Conservation (phyloP, 2,797 vertebrate genomes). For the Sitta carolinensis region DNA sequence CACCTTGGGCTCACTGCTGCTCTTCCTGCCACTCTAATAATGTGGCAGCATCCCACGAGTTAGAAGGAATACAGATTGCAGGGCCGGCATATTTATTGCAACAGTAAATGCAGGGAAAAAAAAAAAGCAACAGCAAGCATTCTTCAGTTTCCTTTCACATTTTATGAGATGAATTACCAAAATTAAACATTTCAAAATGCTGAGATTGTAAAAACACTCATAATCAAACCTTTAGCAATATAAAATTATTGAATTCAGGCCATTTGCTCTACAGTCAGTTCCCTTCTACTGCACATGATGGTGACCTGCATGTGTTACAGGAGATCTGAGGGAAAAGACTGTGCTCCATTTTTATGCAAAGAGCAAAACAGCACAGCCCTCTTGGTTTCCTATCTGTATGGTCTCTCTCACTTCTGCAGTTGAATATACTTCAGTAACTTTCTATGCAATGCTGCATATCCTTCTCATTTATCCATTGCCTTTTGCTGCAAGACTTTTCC, state of each 20-base stretch:
- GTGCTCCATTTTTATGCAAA: neutral
- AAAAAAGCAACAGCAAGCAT: neutral
- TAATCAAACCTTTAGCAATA: conserved; percentile 2
- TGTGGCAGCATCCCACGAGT: neutral
- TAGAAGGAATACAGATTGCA: neutral
- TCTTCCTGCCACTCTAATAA: neutral
- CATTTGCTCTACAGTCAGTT: neutral
- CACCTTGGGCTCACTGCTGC: neutral
- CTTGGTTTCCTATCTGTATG: neutral
- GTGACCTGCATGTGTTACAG: neutral
- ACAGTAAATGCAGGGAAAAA: neutral
- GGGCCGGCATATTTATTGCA: conserved; percentile 4
- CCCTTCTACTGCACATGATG: neutral
- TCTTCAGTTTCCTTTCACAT: conserved; percentile 20
- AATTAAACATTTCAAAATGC: conserved; percentile 37
- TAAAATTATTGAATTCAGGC: neutral
- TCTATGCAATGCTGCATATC: neutral
- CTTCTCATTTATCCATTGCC: neutral
- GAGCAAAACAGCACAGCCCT: neutral
- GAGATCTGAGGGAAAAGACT: neutral
- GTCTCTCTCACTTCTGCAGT: neutral
- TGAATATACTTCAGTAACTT: neutral
- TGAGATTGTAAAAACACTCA: neutral
- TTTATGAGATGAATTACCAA: conserved; percentile 4
- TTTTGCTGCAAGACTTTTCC: neutral